A percentile compares a stretch with the other conserved stretches of the same genome.
These are phyloP conservation scores for Poeciliopsis turneri DNA, from an alignment of 2,797 vertebrate genomes.

Conservation along the genomic window DNA sequence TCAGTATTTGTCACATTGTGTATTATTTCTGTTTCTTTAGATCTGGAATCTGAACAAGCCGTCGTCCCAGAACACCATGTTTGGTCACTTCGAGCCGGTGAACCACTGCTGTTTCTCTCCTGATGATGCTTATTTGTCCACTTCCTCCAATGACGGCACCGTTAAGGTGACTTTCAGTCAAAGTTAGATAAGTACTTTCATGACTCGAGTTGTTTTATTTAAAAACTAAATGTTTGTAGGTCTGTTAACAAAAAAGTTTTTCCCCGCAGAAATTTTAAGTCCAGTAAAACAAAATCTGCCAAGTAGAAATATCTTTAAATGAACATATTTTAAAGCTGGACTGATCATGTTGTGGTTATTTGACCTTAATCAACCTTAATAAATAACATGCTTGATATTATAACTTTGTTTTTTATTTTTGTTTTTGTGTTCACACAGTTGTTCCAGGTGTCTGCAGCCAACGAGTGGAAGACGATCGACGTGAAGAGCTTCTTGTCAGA, in stretches of 20 bases:
- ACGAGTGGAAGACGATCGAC: conserved; percentile 87
- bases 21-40: conserved; percentile 65
- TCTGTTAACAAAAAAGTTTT: background rate
- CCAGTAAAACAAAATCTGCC: background rate
- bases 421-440: conserved; percentile 75
- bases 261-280: background rate
- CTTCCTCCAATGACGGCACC: conserved; percentile 92
- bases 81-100: conserved; percentile 88
- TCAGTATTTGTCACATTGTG: background rate
- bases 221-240: background rate
- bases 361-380: background rate
- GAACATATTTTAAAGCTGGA: background rate
- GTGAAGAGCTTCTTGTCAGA: conserved; percentile 80
- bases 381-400: too few species aligned
- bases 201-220: background rate
- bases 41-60: conserved; percentile 90
- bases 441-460: conserved; percentile 86
- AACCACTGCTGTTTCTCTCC: conserved; percentile 97
- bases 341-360: background rate
- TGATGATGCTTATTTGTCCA: conserved; percentile 87
- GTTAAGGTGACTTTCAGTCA: conserved; percentile 83
- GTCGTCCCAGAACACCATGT: conserved; percentile 92
- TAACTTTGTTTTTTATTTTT: background rate
- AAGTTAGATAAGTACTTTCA: background rate
- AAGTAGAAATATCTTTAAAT: conserved; percentile 1